A percentile compares a stretch with the other conserved stretches of the same genome.
These are phyloP conservation scores for Brachionus asplanchnoidis DNA, from an alignment of 1,140 invertebrate genomes.

Conservation along the genomic window DNA sequence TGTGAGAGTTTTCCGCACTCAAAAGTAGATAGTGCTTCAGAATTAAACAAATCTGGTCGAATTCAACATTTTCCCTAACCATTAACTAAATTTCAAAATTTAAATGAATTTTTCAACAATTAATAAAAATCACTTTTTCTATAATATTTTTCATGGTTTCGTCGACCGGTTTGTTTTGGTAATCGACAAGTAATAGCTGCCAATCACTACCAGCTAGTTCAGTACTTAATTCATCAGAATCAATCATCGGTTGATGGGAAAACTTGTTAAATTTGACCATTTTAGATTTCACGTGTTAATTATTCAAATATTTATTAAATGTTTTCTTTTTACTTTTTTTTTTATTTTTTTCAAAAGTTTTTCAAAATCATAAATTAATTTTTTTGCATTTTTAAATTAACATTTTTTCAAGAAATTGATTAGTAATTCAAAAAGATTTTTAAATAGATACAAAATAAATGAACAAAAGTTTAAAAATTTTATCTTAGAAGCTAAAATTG, in stretches of 20 bases:
- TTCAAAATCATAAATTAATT: not conserved
- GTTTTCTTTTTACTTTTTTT: not conserved
- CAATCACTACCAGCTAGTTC: not conserved
- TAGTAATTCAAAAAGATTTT: too few relatives aligned
- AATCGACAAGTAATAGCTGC: constrained; percentile 4
- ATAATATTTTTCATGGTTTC: not conserved
- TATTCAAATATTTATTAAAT: not conserved
- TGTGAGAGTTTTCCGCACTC: not conserved
- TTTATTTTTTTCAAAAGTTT: not conserved
- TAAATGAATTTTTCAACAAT: not conserved
- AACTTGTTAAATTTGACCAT: constrained; percentile 33
- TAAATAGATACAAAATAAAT: too few relatives aligned
- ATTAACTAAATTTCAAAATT: not conserved
- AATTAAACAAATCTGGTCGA: constrained; percentile 38
- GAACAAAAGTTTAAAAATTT: not conserved
- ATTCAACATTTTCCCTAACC: constrained; percentile 6
- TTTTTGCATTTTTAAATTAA: not conserved
- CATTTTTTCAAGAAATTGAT: not conserved
- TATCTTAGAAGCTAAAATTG: not conserved
- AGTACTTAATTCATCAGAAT: not conserved
- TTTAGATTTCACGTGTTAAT: constrained; percentile 28
- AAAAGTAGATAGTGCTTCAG: constrained; percentile 20
- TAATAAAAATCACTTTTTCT: not conserved
- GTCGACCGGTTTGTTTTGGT: constrained; percentile 21
- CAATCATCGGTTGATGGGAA: not conserved